Base-by-base conservation (phyloP, 2,113 vertebrate genomes). In the Prietella phreatophila region DNA sequence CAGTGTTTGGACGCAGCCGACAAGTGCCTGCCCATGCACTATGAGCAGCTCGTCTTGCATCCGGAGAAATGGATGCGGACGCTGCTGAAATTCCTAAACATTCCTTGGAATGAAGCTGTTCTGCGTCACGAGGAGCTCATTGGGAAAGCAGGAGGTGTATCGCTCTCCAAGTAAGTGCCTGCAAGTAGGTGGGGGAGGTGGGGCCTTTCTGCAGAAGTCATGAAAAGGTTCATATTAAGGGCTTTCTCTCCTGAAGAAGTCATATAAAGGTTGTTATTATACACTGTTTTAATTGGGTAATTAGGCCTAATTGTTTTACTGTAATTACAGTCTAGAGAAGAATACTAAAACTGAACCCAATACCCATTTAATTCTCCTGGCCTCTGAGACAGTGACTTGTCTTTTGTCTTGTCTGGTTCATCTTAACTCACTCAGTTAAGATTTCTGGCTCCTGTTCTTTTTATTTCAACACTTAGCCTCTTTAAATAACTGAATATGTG, bases 91-190 rank as follows among this genome's bases (percentile, higher is more conserved):
- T 99, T 99, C 91, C 97, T 99, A 10, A 94, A 91, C 63, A 95
- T 99, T 92, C 97, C 98, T 0, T 99, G 98, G 98, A 96, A 97
- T 88, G 95, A 97, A 27, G 97, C 97, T 0, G 98, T 99, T 50
- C 94, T 99, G 90, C 98, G 97, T 91, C 98, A 99, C 0, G 98
- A 99, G 90, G 97, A 99, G 83, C 97, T 99, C 94, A 99, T 99
- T 76, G 98, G 98, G 42, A 99, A 99, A 94, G 97, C 95, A 6
- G 98, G 98, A 42, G 98, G 98, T 65, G 98, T 99, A 55, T 99
- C 97, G 8, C 97, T 99, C 55, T 99, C 98, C 14, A 99, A 99
- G 98, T 99, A 94, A 98, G 98, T 98, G 85, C 56, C 15, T 0
- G 8, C 53, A 25, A 67, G 42, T 6, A 27, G 82, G 27, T 30